Base-by-base conservation (phyloP, 2,888 invertebrate genomes). In the Branchipolynoe longqiensis region DNA sequence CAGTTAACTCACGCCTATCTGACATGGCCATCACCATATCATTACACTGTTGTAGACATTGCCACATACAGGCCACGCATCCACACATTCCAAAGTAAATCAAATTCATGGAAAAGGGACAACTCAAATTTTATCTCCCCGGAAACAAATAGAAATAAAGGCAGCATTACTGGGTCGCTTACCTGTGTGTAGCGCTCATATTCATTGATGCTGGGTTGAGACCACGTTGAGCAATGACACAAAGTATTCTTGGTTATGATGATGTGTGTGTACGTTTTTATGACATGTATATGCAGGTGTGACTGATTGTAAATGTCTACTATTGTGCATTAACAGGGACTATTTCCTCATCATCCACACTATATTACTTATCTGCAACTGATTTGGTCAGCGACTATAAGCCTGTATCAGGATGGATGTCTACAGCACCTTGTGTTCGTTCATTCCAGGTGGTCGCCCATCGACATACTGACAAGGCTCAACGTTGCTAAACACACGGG, bases 51-150 rank as follows among this genome's bases (percentile, higher is more conserved):
- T 28, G 12, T n/a, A 62, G 28, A 28, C 12, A 62, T 62, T 38
- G 0, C 69, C 22, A 69, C 6, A 62, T 62, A n/a, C 14, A 48
- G 8, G 18, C 18, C 8, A 48, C 48, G n/a, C 25, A 69, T 38
- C 18, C 12, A 38, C 22, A 69, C 69, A 69, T 69, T 69, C 69
- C 69, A 36, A n/a, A 33, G 22, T 69, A 22, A 38, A n/a, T n/a
- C n/a, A n/a, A n/a, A n/a, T n/a, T 6, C 1, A 69, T n/a, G 38
- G 69, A 69, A 33, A 33, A n/a, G n/a, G n/a, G 69, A 69, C 18
- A 69, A 58, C 58, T 58, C 36, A 69, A 69, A 69, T 69, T 69
- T 69, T 36, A 36, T 36, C 69, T 38, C 36, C n/a, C n/a, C n/a
- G n/a, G n/a, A n/a, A n/a, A n/a, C n/a, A n/a, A n/a, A n/a, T n/a